Evolutionary conservation across 2,888 invertebrate species (phyloP).

Genomic region (Trachelus iudaicus): DNA sequence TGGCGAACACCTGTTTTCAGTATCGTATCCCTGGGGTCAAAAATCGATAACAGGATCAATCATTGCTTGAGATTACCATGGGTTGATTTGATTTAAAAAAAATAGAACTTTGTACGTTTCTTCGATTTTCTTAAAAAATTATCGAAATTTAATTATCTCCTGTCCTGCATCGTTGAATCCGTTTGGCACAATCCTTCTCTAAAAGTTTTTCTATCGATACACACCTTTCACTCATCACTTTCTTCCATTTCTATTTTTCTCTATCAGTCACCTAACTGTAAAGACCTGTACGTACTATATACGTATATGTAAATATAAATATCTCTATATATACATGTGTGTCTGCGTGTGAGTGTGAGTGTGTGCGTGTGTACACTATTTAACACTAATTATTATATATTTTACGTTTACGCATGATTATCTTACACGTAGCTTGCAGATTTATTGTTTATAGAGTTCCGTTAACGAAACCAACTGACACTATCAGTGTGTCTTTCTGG

Average conservation of each 20-base stretch:
- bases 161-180: background rate
- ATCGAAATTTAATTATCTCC: background rate
- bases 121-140: background rate
- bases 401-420: background rate
- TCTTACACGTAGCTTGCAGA: background rate
- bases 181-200: background rate
- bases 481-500: background rate
- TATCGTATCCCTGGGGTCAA: background rate
- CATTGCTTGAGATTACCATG: background rate
- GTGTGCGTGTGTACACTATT: background rate
- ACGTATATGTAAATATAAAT: conserved; percentile 10
- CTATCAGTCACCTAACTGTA: background rate
- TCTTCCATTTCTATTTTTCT: background rate
- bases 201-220: background rate
- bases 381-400: background rate
- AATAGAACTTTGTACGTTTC: background rate
- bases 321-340: conserved; percentile 4
- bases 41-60: background rate
- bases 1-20: background rate
- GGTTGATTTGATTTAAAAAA: conserved; percentile 2
- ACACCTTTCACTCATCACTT: background rate
- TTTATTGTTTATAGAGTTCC: background rate
- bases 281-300: background rate
- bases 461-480: background rate
- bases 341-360: background rate